Base-by-base conservation (phyloP, 2,888 invertebrate species). In the Tipula unca region DNA sequence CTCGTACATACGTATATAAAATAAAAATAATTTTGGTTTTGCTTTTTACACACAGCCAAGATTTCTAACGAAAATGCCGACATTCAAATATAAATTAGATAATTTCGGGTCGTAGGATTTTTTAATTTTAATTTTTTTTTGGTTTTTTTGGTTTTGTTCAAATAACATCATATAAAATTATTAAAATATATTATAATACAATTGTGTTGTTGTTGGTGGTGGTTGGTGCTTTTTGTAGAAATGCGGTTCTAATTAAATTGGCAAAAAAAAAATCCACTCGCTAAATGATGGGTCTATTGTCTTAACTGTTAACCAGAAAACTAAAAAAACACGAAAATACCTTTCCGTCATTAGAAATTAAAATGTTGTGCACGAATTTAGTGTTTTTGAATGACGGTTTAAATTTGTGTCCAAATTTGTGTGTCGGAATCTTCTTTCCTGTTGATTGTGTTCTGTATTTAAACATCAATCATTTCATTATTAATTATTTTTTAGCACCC, bases 401-500 rank as follows among this genome's bases (percentile, higher is more conserved):
- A 13, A 13, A 69, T 69, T 69, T 6, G 20, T 69, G 69, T 69
- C 69, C 10, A 1, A n/a, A 48, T 69, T 8, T 69, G 25, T 69
- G 69, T 69, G 83, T 83, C 35, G 83, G 83, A 83, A 17, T 32
- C 35, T 83, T 14, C n/a, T 83, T 83, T 83, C 32, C 20, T 5
- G 25, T 29, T 82, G 25, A 4, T 82, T 29, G 29, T 82, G 25
- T 82, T 82, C 25, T 25, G 13, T 82, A 4, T 83, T 35, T 83
- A 29, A 35, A 83, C 83, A 83, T 83, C 83, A 83, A 83, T 83
- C 83, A 83, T 32, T 83, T 83, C 83, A 83, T 83, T 83, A 83
- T 83, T 83, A 83, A 83, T 83, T 83, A 83, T 83, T 83, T 83
- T 82, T 83, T 83, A 83, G 83, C 83, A 83, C 83, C 83, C 29